Conservation (phyloP, 2,797 vertebrate species). For the Labeo calbasu region DNA sequence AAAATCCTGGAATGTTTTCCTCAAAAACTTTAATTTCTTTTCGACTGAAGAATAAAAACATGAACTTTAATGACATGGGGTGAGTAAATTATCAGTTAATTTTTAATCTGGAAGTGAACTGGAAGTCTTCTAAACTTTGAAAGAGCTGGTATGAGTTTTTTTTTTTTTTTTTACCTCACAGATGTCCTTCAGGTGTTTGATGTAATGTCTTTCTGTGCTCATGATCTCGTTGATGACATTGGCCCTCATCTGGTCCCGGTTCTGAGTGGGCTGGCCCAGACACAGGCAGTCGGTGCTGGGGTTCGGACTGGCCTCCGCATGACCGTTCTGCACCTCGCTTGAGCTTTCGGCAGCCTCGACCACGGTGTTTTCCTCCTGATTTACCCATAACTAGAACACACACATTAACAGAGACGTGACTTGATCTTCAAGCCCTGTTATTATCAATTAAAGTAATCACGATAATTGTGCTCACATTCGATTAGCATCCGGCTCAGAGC, state of each 20-base stretch:
- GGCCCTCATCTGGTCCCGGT: constrained; percentile 98
- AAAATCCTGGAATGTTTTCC: too few relatives aligned
- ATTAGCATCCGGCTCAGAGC: constrained; percentile 28
- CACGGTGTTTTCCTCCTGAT: constrained; percentile 90
- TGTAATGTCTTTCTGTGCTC: constrained; percentile 97
- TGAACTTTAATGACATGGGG: too few relatives aligned
- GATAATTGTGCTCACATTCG: constrained; percentile 29
- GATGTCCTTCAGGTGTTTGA: constrained; percentile 98
- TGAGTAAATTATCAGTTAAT: too few relatives aligned
- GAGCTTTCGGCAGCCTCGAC: constrained; percentile 88
- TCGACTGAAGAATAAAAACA: too few relatives aligned
- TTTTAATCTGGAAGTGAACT: too few relatives aligned
- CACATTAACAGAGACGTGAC: constrained; percentile 38
- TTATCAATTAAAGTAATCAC: constrained; percentile 40
- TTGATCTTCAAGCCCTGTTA: constrained; percentile 36
- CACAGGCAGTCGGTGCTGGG: constrained; percentile 95
- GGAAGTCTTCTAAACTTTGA: neutral
- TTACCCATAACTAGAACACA: constrained; percentile 91
- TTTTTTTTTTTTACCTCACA: constrained; percentile 85
- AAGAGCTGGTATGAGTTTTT: neutral
- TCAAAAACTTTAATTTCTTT: too few relatives aligned
- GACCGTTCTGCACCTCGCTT: constrained; percentile 96
- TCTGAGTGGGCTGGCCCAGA: constrained; percentile 92
- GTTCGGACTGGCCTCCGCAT: constrained; percentile 81
- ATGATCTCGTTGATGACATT: constrained; percentile 99